Percentiles rank a stretch among this genome's conserved stretches.
Conservation (phyloP, 2,888 invertebrate genomes). For the Amiota communis region DNA sequence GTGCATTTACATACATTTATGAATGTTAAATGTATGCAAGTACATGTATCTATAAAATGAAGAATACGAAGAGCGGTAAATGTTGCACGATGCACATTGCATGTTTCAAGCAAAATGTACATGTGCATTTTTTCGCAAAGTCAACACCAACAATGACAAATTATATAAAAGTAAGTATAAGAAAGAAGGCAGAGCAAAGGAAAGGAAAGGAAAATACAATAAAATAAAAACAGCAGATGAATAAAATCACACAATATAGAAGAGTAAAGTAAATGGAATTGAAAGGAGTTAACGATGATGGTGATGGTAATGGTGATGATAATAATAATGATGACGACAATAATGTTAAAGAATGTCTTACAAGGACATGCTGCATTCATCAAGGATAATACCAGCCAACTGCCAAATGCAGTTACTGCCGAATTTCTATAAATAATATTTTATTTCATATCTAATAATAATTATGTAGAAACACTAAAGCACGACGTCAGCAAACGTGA, state of each 20-base stretch:
- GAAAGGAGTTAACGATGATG: background rate
- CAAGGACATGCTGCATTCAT: slow-evolving; percentile 33
- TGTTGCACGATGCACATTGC: too few relatives aligned
- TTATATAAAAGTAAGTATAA: background rate
- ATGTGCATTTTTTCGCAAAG: too few relatives aligned
- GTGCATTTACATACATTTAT: too few relatives aligned
- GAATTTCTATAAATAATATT: background rate
- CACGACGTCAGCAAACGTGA: too few relatives aligned
- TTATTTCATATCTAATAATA: background rate
- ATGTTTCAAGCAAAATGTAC: too few relatives aligned
- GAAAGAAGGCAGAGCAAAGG: background rate
- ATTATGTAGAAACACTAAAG: too few relatives aligned
- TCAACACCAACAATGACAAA: too few relatives aligned
- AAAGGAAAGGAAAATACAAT: background rate
- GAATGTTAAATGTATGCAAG: too few relatives aligned
- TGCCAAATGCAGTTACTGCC: background rate
- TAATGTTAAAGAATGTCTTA: slow-evolving; percentile 22
- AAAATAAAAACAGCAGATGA: background rate
- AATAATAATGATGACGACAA: too few relatives aligned
- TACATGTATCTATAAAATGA: too few relatives aligned
- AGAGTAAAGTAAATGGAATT: background rate
- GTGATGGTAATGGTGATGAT: background rate
- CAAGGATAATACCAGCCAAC: slow-evolving; percentile 11
- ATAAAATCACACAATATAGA: background rate
- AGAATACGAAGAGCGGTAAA: too few relatives aligned